Percentiles rank a stretch among this genome's conserved stretches.
These are phyloP conservation scores for Platycheirus rosarum DNA, from an alignment of 2,888 invertebrate species.

Conservation along the genomic window DNA sequence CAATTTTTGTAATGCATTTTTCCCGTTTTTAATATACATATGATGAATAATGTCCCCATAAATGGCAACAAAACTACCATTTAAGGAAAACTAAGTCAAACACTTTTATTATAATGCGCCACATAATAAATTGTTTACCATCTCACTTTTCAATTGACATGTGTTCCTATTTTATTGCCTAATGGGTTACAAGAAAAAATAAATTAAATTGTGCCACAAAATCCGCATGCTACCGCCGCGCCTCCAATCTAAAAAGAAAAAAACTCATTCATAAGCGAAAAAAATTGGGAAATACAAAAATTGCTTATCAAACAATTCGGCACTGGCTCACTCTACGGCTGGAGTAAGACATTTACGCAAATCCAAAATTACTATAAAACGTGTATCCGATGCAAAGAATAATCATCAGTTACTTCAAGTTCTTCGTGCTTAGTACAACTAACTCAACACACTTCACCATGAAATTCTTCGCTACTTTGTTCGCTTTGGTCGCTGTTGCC, in stretches of 20 bases:
- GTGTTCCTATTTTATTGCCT: neutral
- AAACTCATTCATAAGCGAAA: neutral
- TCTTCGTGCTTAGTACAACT: constrained; percentile 25
- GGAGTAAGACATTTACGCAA: neutral
- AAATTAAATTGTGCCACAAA: constrained; percentile 13
- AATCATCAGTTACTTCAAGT: constrained; percentile 27
- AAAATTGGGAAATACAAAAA: neutral
- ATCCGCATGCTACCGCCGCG: neutral
- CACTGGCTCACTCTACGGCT: neutral
- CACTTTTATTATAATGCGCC: no score
- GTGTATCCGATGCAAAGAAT: neutral
- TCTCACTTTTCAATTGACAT: constrained; percentile 1
- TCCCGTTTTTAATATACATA: no score
- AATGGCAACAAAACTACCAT: no score
- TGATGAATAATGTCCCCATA: no score
- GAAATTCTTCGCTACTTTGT: constrained; percentile 78
- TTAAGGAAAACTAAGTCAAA: no score
- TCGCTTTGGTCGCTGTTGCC: constrained; percentile 75
- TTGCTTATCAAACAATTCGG: constrained; percentile 15
- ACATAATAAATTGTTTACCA: neutral
- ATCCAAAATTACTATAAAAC: constrained; percentile 10
- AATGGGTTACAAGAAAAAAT: neutral
- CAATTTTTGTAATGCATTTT: no score
- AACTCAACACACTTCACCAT: constrained; percentile 70
- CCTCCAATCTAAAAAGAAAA: neutral